A percentile compares a stretch with the other conserved stretches of the same genome.
Conservation (phyloP, 2,113 vertebrate species). For the Hemiscyllium ocellatum region DNA sequence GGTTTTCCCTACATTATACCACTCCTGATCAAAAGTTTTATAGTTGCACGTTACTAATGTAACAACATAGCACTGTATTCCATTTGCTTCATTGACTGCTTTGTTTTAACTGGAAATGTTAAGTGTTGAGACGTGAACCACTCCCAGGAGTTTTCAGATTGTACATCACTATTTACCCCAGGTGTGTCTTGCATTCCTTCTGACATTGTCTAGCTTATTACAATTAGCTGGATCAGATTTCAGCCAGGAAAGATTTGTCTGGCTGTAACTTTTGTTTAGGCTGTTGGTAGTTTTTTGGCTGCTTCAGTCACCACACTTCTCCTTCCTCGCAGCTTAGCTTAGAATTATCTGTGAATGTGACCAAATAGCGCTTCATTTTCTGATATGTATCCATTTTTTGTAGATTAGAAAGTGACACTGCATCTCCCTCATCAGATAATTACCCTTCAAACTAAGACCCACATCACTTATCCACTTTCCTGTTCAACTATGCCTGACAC, state of each 20-base stretch:
- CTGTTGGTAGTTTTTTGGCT: background rate
- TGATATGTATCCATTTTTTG: background rate
- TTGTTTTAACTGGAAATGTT: background rate
- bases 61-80: background rate
- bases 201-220: background rate
- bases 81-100: background rate
- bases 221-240: background rate
- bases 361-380: background rate
- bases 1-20: background rate
- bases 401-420: background rate
- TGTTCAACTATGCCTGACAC: background rate
- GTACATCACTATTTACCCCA: background rate
- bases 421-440: no score
- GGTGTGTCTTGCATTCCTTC: background rate
- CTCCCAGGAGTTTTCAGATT: background rate
- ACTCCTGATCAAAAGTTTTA: background rate
- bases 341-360: background rate
- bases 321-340: background rate
- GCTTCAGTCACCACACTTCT: background rate
- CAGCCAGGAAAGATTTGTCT: background rate
- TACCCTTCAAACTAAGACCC: background rate
- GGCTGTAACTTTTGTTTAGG: background rate
- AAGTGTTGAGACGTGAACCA: no score
- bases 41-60: background rate
- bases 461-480: background rate